A percentile compares a stretch with the other conserved stretches of the same genome.
Conservation (phyloP, 2,888 invertebrate genomes). For the Lepidochrysops patricia region DNA sequence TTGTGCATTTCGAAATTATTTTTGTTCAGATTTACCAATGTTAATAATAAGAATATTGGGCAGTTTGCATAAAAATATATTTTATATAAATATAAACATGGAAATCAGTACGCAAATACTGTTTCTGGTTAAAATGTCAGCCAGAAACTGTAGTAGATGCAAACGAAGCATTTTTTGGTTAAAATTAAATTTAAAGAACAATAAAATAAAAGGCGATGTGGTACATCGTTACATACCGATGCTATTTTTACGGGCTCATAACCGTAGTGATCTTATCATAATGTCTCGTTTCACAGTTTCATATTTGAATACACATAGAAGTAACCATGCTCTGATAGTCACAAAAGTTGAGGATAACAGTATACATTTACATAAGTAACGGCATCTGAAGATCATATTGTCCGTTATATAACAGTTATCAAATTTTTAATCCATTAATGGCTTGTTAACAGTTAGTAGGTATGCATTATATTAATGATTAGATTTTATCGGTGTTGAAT, state of each 20-base stretch:
- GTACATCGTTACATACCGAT: too few species aligned
- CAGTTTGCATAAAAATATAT: too few species aligned
- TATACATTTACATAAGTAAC: constrained; percentile 1
- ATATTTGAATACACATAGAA: constrained; percentile 4
- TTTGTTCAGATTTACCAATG: not conserved
- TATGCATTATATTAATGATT: not conserved
- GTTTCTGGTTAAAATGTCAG: too few species aligned
- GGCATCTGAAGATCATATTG: not conserved
- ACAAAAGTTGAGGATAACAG: not conserved
- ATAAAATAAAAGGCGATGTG: too few species aligned
- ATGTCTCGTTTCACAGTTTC: not conserved
- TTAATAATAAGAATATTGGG: too few species aligned
- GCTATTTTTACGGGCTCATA: not conserved
- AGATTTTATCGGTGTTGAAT: not conserved
- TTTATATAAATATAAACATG: too few species aligned
- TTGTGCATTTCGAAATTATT: not conserved
- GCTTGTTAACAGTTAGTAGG: not conserved
- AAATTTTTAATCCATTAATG: not conserved
- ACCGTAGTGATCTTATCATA: not conserved
- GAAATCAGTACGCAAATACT: too few species aligned
- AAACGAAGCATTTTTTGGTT: too few species aligned
- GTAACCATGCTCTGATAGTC: constrained; percentile 10
- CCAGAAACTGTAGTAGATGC: too few species aligned
- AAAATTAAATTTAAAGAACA: too few species aligned
- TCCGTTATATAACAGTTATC: constrained; percentile 5